Conservation (phyloP, 1,140 invertebrate species). For the Monochamus saltuarius region DNA sequence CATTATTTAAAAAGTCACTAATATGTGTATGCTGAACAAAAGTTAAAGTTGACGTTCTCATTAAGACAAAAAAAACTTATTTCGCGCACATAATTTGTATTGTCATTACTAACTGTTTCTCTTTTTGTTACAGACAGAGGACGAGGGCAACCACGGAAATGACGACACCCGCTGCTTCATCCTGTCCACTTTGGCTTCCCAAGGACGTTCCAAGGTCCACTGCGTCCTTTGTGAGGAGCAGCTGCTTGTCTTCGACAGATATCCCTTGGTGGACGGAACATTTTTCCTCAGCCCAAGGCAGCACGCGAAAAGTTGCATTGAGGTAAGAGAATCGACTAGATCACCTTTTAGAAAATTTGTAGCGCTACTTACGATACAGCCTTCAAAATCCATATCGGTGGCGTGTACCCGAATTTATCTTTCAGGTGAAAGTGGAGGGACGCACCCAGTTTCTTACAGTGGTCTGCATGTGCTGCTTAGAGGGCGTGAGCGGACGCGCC, state of each 20-base stretch:
- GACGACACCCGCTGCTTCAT: conserved; percentile 95
- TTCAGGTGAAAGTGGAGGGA: conserved; percentile 84
- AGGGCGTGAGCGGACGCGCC: conserved; percentile 72
- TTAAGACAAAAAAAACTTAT: too few species aligned
- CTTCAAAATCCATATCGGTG: background rate
- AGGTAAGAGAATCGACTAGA: conserved; percentile 60
- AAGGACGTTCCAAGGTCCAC: conserved; percentile 77
- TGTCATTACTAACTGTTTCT: conserved; percentile 4
- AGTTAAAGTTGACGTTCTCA: too few species aligned
- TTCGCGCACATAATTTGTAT: too few species aligned
- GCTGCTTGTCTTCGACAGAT: conserved; percentile 92
- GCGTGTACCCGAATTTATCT: conserved; percentile 28
- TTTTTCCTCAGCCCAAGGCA: conserved; percentile 94
- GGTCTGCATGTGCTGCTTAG: conserved; percentile 90
- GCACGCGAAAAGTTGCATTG: conserved; percentile 79
- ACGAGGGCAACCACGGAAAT: conserved; percentile 95
- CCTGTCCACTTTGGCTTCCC: conserved; percentile 82
- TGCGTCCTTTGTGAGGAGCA: conserved; percentile 88
- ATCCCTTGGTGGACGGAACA: conserved; percentile 95
- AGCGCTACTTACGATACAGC: too few species aligned
- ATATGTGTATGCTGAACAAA: too few species aligned
- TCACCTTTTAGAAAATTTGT: background rate
- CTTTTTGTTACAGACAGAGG: conserved; percentile 80
- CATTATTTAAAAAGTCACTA: too few species aligned
- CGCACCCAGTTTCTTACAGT: conserved; percentile 88